A percentile compares a stretch with the other conserved stretches of the same genome.
These are phyloP conservation scores for Cynaeus angustus DNA, from an alignment of 2,888 invertebrate species.

Conservation along the genomic window DNA sequence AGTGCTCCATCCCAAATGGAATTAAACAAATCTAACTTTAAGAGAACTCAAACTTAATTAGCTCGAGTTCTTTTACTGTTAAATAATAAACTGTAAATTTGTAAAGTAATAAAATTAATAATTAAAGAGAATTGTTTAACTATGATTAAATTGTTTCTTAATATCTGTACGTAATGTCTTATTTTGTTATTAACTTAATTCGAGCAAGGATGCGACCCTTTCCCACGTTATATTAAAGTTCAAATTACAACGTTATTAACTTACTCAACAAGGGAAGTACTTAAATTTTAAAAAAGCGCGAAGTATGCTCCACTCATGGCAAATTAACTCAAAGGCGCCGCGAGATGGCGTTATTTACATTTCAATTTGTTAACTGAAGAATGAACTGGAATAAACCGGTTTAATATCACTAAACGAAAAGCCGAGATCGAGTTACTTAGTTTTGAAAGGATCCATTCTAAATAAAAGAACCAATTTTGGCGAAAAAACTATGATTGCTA, in stretches of 20 bases:
- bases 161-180: constrained; percentile 1
- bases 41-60: constrained; percentile 24
- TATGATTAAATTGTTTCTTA: constrained; percentile 25
- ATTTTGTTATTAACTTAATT: constrained; percentile 14
- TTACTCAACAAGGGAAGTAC: neutral
- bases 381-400: too few species aligned
- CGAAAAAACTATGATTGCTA: too few species aligned
- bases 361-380: too few species aligned
- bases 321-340: neutral
- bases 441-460: too few species aligned
- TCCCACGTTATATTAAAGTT: neutral
- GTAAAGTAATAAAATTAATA: constrained; percentile 44
- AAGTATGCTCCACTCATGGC: neutral
- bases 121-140: constrained; percentile 27
- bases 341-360: neutral
- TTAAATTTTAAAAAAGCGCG: constrained; percentile 1
- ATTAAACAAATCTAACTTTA: constrained; percentile 34
- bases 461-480: too few species aligned
- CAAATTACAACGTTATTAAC: neutral
- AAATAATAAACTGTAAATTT: constrained; percentile 43
- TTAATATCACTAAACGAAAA: too few species aligned
- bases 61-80: constrained; percentile 29
- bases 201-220: neutral
- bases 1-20: constrained; percentile 39
- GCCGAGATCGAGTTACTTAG: too few species aligned